These are phyloP conservation scores for Tyria jacobaeae DNA, from an alignment of 2,888 invertebrate species.

Conservation along the genomic window DNA sequence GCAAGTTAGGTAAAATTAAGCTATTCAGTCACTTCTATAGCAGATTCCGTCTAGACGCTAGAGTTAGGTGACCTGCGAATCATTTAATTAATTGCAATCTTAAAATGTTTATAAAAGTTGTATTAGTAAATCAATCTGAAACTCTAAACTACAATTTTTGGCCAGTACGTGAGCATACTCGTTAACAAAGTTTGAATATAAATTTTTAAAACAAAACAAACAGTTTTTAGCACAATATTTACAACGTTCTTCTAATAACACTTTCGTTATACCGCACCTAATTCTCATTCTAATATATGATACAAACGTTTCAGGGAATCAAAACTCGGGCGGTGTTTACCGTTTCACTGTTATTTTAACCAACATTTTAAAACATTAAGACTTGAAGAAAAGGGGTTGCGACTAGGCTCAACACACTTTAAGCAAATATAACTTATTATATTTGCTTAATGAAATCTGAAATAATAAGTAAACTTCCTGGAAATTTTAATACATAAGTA, in stretches of 20 bases:
- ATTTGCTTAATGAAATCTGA: background rate
- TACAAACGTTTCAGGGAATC: constrained; percentile 5
- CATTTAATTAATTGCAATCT: background rate
- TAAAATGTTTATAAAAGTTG: background rate
- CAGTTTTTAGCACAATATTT: constrained; percentile 5
- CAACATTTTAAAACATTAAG: constrained; percentile 32
- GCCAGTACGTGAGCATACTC: constrained; percentile 2
- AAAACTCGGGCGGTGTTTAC: constrained; percentile 18
- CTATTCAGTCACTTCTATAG: background rate
- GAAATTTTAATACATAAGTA: too few relatives aligned
- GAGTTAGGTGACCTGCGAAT: background rate
- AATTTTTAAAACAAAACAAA: too few relatives aligned
- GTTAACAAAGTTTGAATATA: constrained; percentile 29
- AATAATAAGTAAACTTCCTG: too few relatives aligned
- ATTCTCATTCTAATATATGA: constrained; percentile 12
- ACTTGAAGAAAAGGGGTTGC: constrained; percentile 27
- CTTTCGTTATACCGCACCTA: constrained; percentile 12
- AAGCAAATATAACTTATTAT: background rate
- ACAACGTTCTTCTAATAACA: constrained; percentile 13
- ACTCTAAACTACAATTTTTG: too few relatives aligned
- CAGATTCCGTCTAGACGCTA: background rate
- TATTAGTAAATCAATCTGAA: constrained; percentile 21
- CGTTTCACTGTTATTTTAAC: constrained; percentile 8
- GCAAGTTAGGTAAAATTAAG: background rate
- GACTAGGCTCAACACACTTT: background rate